These are phyloP conservation scores for Diaphora mendica DNA, from an alignment of 2,888 invertebrate genomes.

Conservation along the genomic window DNA sequence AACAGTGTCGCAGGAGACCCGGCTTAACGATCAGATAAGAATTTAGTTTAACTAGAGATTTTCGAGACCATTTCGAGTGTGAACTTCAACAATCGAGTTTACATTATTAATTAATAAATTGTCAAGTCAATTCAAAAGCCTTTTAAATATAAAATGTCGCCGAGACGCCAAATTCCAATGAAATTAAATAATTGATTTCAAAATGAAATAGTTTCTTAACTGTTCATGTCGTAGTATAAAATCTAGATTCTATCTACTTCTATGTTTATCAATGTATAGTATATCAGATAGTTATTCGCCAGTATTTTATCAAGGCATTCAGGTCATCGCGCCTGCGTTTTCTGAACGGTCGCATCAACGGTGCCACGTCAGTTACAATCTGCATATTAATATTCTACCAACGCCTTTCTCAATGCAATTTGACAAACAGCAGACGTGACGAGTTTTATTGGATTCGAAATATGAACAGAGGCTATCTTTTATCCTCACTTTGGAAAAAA, in stretches of 20 bases:
- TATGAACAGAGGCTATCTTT: background rate
- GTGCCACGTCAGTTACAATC: background rate
- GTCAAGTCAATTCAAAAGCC: too few relatives aligned
- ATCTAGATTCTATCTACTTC: background rate
- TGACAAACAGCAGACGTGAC: background rate
- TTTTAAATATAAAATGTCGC: background rate
- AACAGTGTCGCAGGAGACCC: too few relatives aligned
- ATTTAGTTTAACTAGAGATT: too few relatives aligned
- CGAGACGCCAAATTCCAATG: background rate
- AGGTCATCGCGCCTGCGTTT: constrained; percentile 7
- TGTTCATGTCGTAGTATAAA: background rate
- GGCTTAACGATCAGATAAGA: too few relatives aligned
- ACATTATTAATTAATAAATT: too few relatives aligned
- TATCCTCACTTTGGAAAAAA: background rate
- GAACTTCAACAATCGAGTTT: too few relatives aligned
- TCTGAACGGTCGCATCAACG: background rate
- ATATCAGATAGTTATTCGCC: background rate
- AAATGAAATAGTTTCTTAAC: background rate
- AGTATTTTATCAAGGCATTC: background rate
- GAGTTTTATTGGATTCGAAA: background rate
- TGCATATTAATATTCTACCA: background rate
- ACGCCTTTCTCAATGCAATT: background rate
- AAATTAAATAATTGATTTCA: background rate
- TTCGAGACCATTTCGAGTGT: background rate
- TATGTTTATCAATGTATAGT: background rate